phyloP scores from a whole-genome alignment of 2,888 invertebrate genomes.

The Drosophila suboccidentalis region DNA sequence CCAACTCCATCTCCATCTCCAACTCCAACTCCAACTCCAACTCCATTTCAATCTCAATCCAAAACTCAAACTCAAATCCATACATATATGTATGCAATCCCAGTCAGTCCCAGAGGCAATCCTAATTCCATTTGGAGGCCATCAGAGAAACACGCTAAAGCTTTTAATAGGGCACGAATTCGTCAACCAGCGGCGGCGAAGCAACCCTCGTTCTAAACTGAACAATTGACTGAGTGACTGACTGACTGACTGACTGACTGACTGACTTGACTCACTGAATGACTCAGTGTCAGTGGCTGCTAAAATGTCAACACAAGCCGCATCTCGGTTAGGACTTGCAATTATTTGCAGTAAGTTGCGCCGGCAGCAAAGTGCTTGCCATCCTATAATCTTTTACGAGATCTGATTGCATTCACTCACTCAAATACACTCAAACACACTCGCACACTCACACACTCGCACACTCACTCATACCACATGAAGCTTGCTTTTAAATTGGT shows the following conservation, averaged over 20 bases:
- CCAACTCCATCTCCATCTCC: slow-evolving; percentile 1
- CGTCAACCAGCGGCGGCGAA: slow-evolving; percentile 46
- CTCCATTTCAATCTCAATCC: slow-evolving; percentile 6
- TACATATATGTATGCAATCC: not conserved
- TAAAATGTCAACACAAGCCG: slow-evolving; percentile 63
- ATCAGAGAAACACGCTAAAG: slow-evolving; percentile 60
- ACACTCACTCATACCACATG: slow-evolving; percentile 18
- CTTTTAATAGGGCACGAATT: slow-evolving; percentile 63
- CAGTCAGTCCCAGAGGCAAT: slow-evolving; percentile 16
- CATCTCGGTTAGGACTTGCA: slow-evolving; percentile 55
- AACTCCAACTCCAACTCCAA: not conserved
- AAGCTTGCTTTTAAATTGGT: slow-evolving; percentile 45
- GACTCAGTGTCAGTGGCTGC: slow-evolving; percentile 24
- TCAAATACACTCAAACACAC: not conserved
- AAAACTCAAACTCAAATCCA: slow-evolving; percentile 17
- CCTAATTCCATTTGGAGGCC: slow-evolving; percentile 44
- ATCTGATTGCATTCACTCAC: slow-evolving; percentile 28
- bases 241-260: slow-evolving; percentile 34
- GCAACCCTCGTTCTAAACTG: slow-evolving; percentile 22
- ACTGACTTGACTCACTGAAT: slow-evolving; percentile 7
- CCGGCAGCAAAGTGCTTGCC: slow-evolving; percentile 66
- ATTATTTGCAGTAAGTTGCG: slow-evolving; percentile 73
- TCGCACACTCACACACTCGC: too few species aligned
- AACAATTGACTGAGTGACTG: slow-evolving; percentile 20
- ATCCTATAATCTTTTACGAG: slow-evolving; percentile 63